Evolutionary conservation across 2,888 invertebrate species (phyloP).

Genomic region (Cremastobaeus sp.): DNA sequence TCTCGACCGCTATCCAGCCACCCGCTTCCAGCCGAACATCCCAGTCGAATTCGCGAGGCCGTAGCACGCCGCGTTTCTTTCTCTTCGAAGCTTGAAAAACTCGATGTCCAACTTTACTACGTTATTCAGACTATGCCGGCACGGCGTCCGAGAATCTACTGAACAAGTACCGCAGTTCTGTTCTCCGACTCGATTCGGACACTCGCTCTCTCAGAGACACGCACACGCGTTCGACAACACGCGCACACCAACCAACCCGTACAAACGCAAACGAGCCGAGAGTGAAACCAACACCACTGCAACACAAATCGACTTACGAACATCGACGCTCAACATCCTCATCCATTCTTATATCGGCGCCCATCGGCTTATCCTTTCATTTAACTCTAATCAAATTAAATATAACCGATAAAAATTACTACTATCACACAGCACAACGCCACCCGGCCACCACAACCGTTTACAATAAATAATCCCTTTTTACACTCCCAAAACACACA

Average conservation of each 20-base stretch:
- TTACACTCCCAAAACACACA: slow-evolving; percentile 18
- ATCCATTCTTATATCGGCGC: slow-evolving; percentile 44
- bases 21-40: no score
- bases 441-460: background rate
- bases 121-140: slow-evolving; percentile 76
- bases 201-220: slow-evolving; percentile 72
- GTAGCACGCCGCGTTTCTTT: slow-evolving; percentile 13
- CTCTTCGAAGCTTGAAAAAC: background rate
- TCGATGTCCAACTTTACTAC: slow-evolving; percentile 66
- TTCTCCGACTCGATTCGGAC: slow-evolving; percentile 75
- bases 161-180: slow-evolving; percentile 76
- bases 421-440: background rate
- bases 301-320: slow-evolving; percentile 66
- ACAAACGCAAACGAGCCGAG: slow-evolving; percentile 63
- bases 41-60: background rate
- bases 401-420: slow-evolving; percentile 21
- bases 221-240: slow-evolving; percentile 52
- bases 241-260: slow-evolving; percentile 40
- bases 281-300: slow-evolving; percentile 70
- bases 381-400: slow-evolving; percentile 44
- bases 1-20: background rate
- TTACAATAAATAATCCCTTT: slow-evolving; percentile 11
- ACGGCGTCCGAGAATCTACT: slow-evolving; percentile 78
- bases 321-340: slow-evolving; percentile 68
- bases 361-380: slow-evolving; percentile 62